Base-by-base conservation (phyloP, 1,140 invertebrate genomes). In the Bombus balteatus region DNA sequence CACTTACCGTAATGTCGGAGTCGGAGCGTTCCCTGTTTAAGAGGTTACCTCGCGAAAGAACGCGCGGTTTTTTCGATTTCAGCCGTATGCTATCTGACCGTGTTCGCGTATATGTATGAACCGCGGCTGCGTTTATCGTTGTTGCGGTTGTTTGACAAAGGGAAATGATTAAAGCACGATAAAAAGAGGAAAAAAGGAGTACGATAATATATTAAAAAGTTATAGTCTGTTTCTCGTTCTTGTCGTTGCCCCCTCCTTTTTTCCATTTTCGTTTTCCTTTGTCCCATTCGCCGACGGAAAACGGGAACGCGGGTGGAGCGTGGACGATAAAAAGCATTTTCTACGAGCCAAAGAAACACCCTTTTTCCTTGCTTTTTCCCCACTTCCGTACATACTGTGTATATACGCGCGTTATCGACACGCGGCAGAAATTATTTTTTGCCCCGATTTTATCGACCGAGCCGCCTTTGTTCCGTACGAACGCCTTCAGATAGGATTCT, bases 21-120 rank as follows among this genome's bases (percentile, higher is more conserved):
- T 59, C 73, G 74, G 25, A 79, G 81, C 70, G 88, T 78, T 85
- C 88, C 85, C 87, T 87, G 91, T 90, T 92, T 91, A 91, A 89
- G 86, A 88, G 86, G 90, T 91, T 83, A 87, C 65, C 34, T 43
- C 84, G 80, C 81, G 78, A 81, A 76, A 70, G 66, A 91, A 85
- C 88, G 82, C 88, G 84, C 75, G 84, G 83, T 91, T 83, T 88
- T 84, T 91, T 88, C 82, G 85, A 85, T 83, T 74, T 66, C 71
- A 41, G 62, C 79, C 66, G 72, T 79, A 66, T 43, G 32, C 59
- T 37, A 86, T 75, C 43, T 84, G 59, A 65, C 59, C 37, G 47
- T 79, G 2, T 32, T 70, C 65, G 15, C n/a, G 13, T 5, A 65
- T n/a, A 18, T 62, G 43, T 57, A 37, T 5, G 76, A 80, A 53